Evolutionary conservation across 2,113 vertebrate genomes (phyloP).

Genomic region (Pedionomus torquatus): DNA sequence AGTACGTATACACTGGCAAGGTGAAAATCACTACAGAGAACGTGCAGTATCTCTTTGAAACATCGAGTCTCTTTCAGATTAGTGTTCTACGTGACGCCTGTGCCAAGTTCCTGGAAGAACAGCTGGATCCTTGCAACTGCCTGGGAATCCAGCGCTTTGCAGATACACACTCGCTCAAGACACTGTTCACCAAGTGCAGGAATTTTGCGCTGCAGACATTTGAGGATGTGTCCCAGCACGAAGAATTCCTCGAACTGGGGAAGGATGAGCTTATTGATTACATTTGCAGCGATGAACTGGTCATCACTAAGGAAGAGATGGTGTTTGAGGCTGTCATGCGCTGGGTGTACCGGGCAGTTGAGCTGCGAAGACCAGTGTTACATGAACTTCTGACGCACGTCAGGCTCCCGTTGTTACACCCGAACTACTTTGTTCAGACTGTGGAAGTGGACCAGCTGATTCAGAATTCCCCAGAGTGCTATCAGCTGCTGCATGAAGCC

Average conservation of each 20-base stretch:
- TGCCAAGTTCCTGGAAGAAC: constrained; percentile 96
- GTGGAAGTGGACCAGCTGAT: constrained; percentile 97
- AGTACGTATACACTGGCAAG: constrained; percentile 95
- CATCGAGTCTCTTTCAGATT: constrained; percentile 97
- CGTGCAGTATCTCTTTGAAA: constrained; percentile 96
- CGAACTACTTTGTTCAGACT: constrained; percentile 98
- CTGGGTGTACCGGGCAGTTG: constrained; percentile 91
- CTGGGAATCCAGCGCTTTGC: constrained; percentile 97
- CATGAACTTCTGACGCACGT: constrained; percentile 92
- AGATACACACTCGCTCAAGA: constrained; percentile 92
- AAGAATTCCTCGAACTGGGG: constrained; percentile 91
- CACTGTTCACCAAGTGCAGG: constrained; percentile 90
- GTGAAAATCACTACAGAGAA: constrained; percentile 97
- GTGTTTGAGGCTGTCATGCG: constrained; percentile 97
- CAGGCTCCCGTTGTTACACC: constrained; percentile 91
- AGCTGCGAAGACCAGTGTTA: constrained; percentile 85
- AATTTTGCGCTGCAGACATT: constrained; percentile 89
- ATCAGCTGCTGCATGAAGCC: constrained; percentile 95
- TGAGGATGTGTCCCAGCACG: constrained; percentile 90
- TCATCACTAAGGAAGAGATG: constrained; percentile 91
- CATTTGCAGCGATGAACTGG: constrained; percentile 90
- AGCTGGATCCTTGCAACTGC: constrained; percentile 97
- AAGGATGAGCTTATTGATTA: constrained; percentile 95
- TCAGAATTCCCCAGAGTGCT: constrained; percentile 95
- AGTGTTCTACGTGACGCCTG: constrained; percentile 90